Evolutionary conservation across 1,140 invertebrate genomes (phyloP).

Genomic region (Papilio helenus): DNA sequence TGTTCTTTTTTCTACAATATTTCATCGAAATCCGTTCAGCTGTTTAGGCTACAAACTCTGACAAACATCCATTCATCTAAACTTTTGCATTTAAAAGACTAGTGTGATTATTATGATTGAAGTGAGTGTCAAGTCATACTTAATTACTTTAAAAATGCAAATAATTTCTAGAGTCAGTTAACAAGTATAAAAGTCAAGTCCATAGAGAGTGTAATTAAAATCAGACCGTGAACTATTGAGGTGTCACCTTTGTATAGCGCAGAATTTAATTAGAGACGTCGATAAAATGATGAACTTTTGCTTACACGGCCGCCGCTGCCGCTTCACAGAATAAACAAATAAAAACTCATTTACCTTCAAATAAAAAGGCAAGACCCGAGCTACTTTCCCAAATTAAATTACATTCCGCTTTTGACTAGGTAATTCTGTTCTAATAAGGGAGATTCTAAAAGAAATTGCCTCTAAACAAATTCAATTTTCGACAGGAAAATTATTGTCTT

Average conservation of each 20-base stretch:
- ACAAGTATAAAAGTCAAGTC: neutral
- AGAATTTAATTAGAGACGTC: slow-evolving; percentile 14
- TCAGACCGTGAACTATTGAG: neutral
- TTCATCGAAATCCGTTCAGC: too few relatives aligned
- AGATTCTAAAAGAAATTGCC: slow-evolving; percentile 15
- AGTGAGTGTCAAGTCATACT: too few relatives aligned
- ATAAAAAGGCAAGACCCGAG: slow-evolving; percentile 15
- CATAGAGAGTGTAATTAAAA: neutral
- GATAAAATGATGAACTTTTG: slow-evolving; percentile 2
- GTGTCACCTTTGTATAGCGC: neutral
- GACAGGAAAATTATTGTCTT: neutral
- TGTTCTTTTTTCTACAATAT: slow-evolving; percentile 13
- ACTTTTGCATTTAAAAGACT: too few relatives aligned
- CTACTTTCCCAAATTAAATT: slow-evolving; percentile 26
- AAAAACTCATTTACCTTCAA: slow-evolving; percentile 22
- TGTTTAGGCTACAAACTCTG: too few relatives aligned
- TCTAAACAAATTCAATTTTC: slow-evolving; percentile 25
- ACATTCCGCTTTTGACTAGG: slow-evolving; percentile 20
- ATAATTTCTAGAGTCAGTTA: neutral
- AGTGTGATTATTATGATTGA: too few relatives aligned
- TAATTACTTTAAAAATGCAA: too few relatives aligned
- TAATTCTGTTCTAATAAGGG: slow-evolving; percentile 26
- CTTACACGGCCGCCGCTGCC: neutral
- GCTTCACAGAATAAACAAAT: slow-evolving; percentile 18
- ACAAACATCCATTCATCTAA: too few relatives aligned